Percentiles rank a stretch among this genome's conserved stretches.
Evolutionary conservation across 2,797 vertebrate species (phyloP).

Genomic region (Gymnopithys bicolor): DNA sequence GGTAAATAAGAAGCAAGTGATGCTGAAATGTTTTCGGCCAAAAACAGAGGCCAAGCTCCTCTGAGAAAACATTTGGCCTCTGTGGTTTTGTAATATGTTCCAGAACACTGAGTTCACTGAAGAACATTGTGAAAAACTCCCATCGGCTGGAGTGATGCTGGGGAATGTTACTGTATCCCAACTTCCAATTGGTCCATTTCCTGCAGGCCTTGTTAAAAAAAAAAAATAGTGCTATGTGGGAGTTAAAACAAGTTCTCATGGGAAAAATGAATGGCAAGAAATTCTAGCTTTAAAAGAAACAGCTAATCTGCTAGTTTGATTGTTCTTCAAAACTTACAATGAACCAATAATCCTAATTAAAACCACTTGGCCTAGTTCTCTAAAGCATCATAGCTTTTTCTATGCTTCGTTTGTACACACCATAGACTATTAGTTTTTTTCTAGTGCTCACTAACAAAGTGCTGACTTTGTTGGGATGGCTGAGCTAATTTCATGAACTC

Average conservation of each 20-base stretch:
- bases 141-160: conserved; percentile 76
- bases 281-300: conserved; percentile 83
- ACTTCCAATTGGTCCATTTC: conserved; percentile 81
- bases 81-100: conserved; percentile 86
- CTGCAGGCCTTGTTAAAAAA: conserved; percentile 72
- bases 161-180: conserved; percentile 82
- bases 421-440: conserved; percentile 79
- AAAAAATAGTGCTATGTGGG: conserved; percentile 74
- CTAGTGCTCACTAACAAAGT: conserved; percentile 80
- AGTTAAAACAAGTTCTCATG: conserved; percentile 83
- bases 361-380: conserved; percentile 84
- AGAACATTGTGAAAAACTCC: conserved; percentile 81
- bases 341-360: conserved; percentile 87
- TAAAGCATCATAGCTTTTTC: conserved; percentile 81
- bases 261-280: conserved; percentile 84
- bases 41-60: conserved; percentile 82
- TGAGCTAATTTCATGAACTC: conserved; percentile 86
- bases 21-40: conserved; percentile 81
- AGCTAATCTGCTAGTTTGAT: conserved; percentile 85
- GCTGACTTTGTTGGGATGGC: conserved; percentile 83
- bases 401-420: conserved; percentile 83
- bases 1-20: conserved; percentile 81
- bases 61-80: conserved; percentile 86
- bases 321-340: conserved; percentile 84
- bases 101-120: conserved; percentile 82